phyloP scores from a whole-genome alignment of 2,113 vertebrate species.

The Myocastor coypus region DNA sequence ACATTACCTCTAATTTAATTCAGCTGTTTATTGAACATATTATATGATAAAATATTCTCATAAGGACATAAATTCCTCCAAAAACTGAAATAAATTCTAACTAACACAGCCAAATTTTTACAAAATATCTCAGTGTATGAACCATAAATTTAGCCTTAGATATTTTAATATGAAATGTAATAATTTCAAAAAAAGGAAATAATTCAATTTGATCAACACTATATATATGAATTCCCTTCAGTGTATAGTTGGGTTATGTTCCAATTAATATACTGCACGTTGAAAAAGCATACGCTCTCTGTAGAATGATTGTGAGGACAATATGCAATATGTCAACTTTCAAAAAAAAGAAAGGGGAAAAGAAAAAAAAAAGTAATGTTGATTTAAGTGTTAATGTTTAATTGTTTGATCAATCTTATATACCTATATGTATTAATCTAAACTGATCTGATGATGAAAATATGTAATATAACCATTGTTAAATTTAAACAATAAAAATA shows the following conservation, averaged over 20 bases:
- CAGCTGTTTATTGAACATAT: constrained; percentile 61
- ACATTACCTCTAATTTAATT: constrained; percentile 63
- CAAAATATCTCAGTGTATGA: constrained; percentile 25
- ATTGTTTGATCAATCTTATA: too few species aligned
- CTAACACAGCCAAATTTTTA: neutral
- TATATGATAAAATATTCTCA: constrained; percentile 14
- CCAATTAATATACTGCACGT: neutral
- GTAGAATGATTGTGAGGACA: too few species aligned
- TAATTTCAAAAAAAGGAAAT: constrained; percentile 22
- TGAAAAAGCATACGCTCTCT: neutral
- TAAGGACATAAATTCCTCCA: constrained; percentile 17
- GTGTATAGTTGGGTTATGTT: neutral
- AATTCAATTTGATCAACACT: neutral
- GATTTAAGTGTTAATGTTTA: too few species aligned
- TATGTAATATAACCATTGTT: too few species aligned
- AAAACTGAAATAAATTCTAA: constrained; percentile 56
- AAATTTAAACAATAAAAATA: too few species aligned
- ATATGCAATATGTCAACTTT: too few species aligned
- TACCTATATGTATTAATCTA: too few species aligned
- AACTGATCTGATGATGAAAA: too few species aligned
- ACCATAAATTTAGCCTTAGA: constrained; percentile 52
- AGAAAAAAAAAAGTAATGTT: too few species aligned
- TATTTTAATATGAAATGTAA: constrained; percentile 38
- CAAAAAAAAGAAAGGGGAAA: too few species aligned
- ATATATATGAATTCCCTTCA: neutral